A percentile compares a stretch with the other conserved stretches of the same genome.
phyloP scores from a whole-genome alignment of 2,888 invertebrate genomes.

The Frankliniella fusca region DNA sequence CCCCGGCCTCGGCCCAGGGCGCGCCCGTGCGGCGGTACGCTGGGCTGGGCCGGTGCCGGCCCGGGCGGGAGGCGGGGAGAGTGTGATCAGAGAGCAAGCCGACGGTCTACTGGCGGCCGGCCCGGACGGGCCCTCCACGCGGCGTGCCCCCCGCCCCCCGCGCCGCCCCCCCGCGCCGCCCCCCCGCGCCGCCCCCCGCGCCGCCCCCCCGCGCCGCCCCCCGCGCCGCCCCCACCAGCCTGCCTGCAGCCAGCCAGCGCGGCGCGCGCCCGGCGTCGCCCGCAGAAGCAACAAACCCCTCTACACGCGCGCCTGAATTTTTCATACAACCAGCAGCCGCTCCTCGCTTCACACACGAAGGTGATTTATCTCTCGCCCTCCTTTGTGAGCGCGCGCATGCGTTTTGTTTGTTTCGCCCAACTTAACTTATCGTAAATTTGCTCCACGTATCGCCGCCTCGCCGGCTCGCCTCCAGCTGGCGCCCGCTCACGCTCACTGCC shows the following conservation, averaged over 20 bases:
- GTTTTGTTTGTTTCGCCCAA: too few relatives aligned
- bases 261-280: not conserved
- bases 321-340: not conserved
- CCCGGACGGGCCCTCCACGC: not conserved
- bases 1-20: not conserved
- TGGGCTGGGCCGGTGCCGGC: not conserved
- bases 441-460: too few relatives aligned
- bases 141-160: not conserved
- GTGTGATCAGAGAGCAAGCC: constrained; percentile 21
- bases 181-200: not conserved
- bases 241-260: not conserved
- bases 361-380: too few relatives aligned
- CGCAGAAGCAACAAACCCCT: not conserved
- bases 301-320: not conserved
- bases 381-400: too few relatives aligned
- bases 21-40: not conserved
- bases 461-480: too few relatives aligned
- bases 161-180: not conserved
- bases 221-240: not conserved
- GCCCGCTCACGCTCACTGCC: too few relatives aligned
- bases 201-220: not conserved
- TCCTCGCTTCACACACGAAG: too few relatives aligned
- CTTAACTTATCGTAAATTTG: too few relatives aligned
- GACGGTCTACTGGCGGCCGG: constrained; percentile 13
- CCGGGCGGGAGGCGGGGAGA: not conserved